These are phyloP conservation scores for Megaptera novaeangliae DNA, from an alignment of 2,113 vertebrate species.

Conservation along the genomic window DNA sequence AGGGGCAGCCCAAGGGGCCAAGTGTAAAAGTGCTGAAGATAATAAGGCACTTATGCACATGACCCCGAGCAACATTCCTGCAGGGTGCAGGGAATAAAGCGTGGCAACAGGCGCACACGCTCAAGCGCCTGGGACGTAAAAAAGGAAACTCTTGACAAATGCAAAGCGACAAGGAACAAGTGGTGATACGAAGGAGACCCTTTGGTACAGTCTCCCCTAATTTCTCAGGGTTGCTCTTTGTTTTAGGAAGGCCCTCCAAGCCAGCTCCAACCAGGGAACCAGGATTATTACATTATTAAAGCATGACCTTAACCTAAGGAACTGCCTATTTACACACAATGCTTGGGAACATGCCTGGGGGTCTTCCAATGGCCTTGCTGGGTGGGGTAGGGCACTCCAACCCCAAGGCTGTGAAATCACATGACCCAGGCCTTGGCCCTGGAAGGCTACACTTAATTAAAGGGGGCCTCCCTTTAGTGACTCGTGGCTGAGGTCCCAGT, in stretches of 20 bases:
- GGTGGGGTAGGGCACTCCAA: neutral
- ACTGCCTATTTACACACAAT: neutral
- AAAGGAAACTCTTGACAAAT: constrained; percentile 42
- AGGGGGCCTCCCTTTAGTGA: neutral
- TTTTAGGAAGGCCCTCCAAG: constrained; percentile 17
- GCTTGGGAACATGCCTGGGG: neutral
- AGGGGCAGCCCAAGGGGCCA: neutral
- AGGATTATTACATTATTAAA: constrained; percentile 17
- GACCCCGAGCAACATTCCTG: constrained; percentile 45
- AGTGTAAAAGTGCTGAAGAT: neutral
- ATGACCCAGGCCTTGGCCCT: neutral
- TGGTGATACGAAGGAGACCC: neutral
- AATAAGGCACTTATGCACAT: neutral
- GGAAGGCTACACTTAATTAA: neutral
- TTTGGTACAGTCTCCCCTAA: neutral
- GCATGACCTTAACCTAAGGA: constrained; percentile 5
- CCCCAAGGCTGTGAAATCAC: neutral
- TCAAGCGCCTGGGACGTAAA: neutral
- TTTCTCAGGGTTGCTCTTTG: neutral
- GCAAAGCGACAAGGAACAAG: neutral
- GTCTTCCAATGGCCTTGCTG: neutral
- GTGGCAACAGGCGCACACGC: neutral
- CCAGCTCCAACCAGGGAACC: constrained; percentile 1
- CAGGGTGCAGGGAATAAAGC: neutral
- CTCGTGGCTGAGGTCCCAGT: neutral